phyloP scores from a whole-genome alignment of 2,797 vertebrate species.

The Margarornis squamiger region DNA sequence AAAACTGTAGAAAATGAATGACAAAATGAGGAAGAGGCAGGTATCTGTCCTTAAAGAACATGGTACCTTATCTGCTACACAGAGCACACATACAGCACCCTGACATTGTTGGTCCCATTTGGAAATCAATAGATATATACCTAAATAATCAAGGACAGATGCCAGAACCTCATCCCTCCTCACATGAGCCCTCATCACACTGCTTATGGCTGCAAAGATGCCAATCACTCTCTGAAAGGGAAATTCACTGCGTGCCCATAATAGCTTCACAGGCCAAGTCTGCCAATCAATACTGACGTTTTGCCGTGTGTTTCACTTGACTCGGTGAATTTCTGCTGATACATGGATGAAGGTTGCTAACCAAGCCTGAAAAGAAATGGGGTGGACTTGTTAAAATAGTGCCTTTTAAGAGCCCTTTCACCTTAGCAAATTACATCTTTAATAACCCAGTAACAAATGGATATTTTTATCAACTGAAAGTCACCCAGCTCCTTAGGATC shows the following conservation, averaged over 20 bases:
- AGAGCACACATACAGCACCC: neutral
- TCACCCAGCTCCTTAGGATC: neutral
- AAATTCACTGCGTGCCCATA: slow-evolving; percentile 26
- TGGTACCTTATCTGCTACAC: neutral
- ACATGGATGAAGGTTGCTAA: neutral
- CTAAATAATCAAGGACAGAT: slow-evolving; percentile 22
- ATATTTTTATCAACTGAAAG: neutral
- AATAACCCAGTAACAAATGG: neutral
- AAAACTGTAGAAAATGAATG: neutral
- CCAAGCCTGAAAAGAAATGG: neutral
- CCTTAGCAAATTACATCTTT: neutral
- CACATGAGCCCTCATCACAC: slow-evolving; percentile 67
- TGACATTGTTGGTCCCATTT: slow-evolving; percentile 16
- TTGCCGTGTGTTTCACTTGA: neutral
- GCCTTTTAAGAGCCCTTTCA: neutral
- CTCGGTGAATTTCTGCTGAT: slow-evolving; percentile 28
- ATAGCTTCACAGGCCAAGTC: neutral
- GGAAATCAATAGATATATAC: slow-evolving; percentile 29
- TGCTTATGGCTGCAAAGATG: slow-evolving; percentile 63
- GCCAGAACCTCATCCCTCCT: slow-evolving; percentile 35
- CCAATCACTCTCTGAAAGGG: slow-evolving; percentile 50
- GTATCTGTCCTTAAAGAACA: neutral
- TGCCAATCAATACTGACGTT: slow-evolving; percentile 48
- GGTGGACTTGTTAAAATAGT: neutral
- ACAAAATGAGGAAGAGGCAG: neutral